Evolutionary conservation across 2,888 invertebrate genomes (phyloP).

Genomic region (Drosophila phalerata): DNA sequence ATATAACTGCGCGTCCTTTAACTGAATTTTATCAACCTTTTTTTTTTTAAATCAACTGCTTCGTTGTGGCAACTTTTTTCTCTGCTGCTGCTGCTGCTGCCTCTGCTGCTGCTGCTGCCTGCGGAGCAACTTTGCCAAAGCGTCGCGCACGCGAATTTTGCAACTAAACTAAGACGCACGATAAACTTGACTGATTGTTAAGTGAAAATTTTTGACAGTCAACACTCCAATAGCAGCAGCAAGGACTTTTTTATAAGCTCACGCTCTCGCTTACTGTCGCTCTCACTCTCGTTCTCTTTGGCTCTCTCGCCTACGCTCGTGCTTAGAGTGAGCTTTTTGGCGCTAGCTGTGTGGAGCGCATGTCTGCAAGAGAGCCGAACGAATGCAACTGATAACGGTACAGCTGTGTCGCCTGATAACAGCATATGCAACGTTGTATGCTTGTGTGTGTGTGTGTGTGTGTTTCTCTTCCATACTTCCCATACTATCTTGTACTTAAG

Average conservation of each 20-base stretch:
- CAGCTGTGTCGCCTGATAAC: conserved; percentile 74
- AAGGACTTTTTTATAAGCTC: conserved; percentile 61
- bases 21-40: conserved; percentile 42
- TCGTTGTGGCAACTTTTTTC: conserved; percentile 44
- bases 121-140: conserved; percentile 39
- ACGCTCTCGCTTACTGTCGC: conserved; percentile 13
- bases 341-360: conserved; percentile 60
- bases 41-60: conserved; percentile 29
- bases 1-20: conserved; percentile 11
- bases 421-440: conserved; percentile 39
- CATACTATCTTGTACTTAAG: conserved; percentile 22
- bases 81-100: conserved; percentile 31
- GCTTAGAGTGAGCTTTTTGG: conserved; percentile 50
- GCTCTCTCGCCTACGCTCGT: neutral
- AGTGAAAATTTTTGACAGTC: conserved; percentile 77
- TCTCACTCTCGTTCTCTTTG: conserved; percentile 13
- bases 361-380: conserved; percentile 35
- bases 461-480: neutral
- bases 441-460: conserved; percentile 13
- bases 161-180: conserved; percentile 77
- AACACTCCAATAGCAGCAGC: conserved; percentile 58
- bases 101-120: conserved; percentile 42
- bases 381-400: conserved; percentile 68
- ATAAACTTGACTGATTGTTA: conserved; percentile 77
- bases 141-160: conserved; percentile 47